phyloP scores from a whole-genome alignment of 2,797 vertebrate species.

The Choloepus didactylus region DNA sequence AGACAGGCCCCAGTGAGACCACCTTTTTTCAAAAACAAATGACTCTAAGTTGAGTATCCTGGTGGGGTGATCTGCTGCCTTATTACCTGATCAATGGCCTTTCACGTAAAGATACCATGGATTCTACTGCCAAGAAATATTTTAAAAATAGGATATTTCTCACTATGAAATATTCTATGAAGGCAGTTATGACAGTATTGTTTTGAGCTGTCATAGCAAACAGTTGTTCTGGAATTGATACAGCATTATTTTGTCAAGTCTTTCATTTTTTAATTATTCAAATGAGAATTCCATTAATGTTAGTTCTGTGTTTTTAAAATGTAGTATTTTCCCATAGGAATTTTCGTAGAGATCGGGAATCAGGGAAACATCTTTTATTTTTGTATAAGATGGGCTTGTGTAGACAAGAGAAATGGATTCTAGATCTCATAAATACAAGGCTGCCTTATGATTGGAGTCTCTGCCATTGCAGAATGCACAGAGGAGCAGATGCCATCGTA shows the following conservation, averaged over 20 bases:
- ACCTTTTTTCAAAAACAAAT: constrained; percentile 44
- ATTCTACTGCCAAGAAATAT: constrained; percentile 36
- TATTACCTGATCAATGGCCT: constrained; percentile 54
- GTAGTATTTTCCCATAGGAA: constrained; percentile 33
- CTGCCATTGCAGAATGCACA: background rate
- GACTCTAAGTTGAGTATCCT: background rate
- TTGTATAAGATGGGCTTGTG: background rate
- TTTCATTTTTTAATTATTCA: constrained; percentile 64
- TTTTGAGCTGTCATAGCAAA: background rate
- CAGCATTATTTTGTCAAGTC: constrained; percentile 13
- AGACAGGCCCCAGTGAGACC: background rate
- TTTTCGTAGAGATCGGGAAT: constrained; percentile 28
- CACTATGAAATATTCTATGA: background rate
- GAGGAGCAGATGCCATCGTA: background rate
- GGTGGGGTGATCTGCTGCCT: constrained; percentile 14
- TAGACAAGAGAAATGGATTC: constrained; percentile 31
- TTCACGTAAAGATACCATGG: constrained; percentile 49
- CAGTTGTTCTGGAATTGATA: constrained; percentile 26
- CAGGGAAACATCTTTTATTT: constrained; percentile 30
- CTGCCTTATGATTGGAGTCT: background rate
- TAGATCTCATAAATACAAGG: background rate
- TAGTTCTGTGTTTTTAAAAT: constrained; percentile 6
- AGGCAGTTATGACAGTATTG: background rate
- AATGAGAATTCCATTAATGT: constrained; percentile 52
- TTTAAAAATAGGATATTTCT: constrained; percentile 48